Base-by-base conservation (phyloP, 2,888 invertebrate species). In the Pollenia labialis region DNA sequence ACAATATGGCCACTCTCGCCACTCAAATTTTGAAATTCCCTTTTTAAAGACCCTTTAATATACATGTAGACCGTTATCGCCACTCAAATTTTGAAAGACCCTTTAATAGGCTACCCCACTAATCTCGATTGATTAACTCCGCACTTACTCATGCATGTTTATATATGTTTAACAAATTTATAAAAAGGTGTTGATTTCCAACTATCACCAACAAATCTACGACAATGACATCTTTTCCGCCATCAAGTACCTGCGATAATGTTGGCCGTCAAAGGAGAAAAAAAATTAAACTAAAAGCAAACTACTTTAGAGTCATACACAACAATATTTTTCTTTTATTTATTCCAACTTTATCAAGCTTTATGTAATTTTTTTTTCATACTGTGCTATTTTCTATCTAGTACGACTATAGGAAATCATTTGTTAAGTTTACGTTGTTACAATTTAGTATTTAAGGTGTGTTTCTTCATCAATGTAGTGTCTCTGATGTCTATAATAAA, bases 361-460 rank as follows among this genome's bases (percentile, higher is more conserved):
- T 32, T 64, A 18, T 64, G 6, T 8, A 77, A 56, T 56, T n/a
- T 44, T 23, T 52, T 18, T 62, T 60, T 62, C 54, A 32, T 50
- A 10, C 42, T 56, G 12, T 32, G n/a, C 50, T 72, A 44, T 11
- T 18, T 72, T 16, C 18, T 50, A 60, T 18, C 42, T 52, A 60
- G 60, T 62, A 54, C 69, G 18, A 66, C 48, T 81, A 69, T 82
- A 85, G 81, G 87, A 87, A 81, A 81, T 81, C 72, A 77, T 83
- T 87, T 83, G 23, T 81, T 83, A 32, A 66, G 40, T 75, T 75
- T 44, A 32, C 80, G 60, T 76, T 76, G 72, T 40, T 80, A 76
- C 77, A 76, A 76, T 81, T 77, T 77, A 64, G 64, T 83, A 87
- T 87, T 87, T 87, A 87, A 87, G 87, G 87, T 84, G 87, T 87